Evolutionary conservation across 2,888 invertebrate genomes (phyloP).

Genomic region (Sepioteuthis lessoniana): DNA sequence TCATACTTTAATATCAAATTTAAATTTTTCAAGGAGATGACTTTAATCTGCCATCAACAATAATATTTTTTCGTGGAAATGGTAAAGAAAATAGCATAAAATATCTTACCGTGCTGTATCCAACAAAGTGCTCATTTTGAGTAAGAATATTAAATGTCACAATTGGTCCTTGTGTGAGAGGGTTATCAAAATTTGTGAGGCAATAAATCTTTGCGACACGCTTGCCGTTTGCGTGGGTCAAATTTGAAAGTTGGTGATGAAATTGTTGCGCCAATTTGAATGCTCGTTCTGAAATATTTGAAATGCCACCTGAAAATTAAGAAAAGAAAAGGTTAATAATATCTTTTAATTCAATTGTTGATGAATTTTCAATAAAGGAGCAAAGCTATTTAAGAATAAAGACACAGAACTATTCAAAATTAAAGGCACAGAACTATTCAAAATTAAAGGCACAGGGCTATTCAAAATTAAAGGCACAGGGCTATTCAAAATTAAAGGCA

Average conservation of each 20-base stretch:
- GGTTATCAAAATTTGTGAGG: not conserved
- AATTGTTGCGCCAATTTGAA: not conserved
- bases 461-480: no score
- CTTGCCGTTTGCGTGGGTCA: not conserved
- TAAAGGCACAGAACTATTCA: no score
- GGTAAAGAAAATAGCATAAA: constrained; percentile 80
- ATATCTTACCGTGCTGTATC: constrained; percentile 87
- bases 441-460: no score
- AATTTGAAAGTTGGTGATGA: not conserved
- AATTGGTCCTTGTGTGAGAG: not conserved
- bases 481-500: no score
- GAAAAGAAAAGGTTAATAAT: not conserved
- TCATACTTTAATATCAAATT: no score
- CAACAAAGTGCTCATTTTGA: not conserved
- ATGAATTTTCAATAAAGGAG: no score
- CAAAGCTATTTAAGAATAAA: no score
- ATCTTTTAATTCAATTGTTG: no score
- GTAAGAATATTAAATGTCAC: not conserved
- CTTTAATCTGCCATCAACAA: no score
- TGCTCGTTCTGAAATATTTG: not conserved
- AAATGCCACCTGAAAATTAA: not conserved
- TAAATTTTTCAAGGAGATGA: no score
- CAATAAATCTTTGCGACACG: not conserved
- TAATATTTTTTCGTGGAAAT: no score
- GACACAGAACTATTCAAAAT: no score